Base-by-base conservation (phyloP, 2,797 vertebrate genomes). In the Borostomias antarcticus region DNA sequence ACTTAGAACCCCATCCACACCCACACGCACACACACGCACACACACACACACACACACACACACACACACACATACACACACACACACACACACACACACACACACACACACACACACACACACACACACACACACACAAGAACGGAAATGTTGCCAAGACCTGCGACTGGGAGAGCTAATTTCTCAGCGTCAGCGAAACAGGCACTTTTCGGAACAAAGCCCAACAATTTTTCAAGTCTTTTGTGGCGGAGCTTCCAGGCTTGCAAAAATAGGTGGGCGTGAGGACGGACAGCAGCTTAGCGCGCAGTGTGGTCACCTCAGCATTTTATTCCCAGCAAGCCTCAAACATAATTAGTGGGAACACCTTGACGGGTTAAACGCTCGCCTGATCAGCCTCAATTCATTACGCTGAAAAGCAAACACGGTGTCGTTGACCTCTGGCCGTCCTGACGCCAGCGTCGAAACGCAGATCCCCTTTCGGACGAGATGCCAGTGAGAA, bases 121-220 rank as follows among this genome's bases (percentile, higher is more conserved):
- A 15, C n/a, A 13, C 17, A 4, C 15, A 19, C 23, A 9, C 19
- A 7, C 17, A n/a, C n/a, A 54, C 64, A 47, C 45, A 19, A 73
- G 75, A 79, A 26, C 72, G 66, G 53, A 77, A 47, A 28, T 25
- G 21, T 68, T 43, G 67, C 63, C 8, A 58, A 69, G 69, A 66
- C 62, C 29, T 50, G 67, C 45, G 74, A 77, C 69, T 23, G 29
- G 17, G 4, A 0, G 58, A 66, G 51, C 63, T 59, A 74, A 61
- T 76, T 86, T 77, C 66, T 76, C 52, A 40, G 60, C 33, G 73
- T 84, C 82, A 83, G 85, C 80, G 75, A 78, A 75, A 67, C 23
- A 63, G 57, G 62, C 61, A 68, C 76, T 82, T 83, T n/a, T 57
- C 69, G 70, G 56, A 78, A 78, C 64, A 84, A 82, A 82, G 54